Conservation (phyloP, 2,797 vertebrate genomes). For the Micropoecilia bifurca region DNA sequence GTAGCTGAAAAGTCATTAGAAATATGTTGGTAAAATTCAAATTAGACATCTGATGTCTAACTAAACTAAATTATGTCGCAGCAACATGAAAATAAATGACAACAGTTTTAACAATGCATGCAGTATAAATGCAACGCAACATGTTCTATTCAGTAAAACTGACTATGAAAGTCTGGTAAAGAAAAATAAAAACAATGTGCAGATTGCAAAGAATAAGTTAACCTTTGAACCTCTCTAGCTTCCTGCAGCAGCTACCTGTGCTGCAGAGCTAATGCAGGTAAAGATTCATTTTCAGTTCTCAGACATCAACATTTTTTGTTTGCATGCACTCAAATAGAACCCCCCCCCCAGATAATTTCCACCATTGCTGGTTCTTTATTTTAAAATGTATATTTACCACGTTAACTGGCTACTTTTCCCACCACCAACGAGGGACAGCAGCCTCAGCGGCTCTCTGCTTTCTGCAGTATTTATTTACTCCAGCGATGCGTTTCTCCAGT, state of each 20-base stretch:
- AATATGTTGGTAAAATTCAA: background rate
- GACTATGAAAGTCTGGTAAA: background rate
- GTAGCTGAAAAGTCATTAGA: background rate
- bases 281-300: background rate
- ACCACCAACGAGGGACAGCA: background rate
- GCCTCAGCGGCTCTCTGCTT: no score
- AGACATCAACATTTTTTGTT: background rate
- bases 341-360: background rate
- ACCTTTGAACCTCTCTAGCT: background rate
- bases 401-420: background rate
- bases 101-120: background rate
- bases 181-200: background rate
- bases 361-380: background rate
- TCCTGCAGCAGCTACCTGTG: background rate
- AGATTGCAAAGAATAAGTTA: background rate
- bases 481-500: background rate
- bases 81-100: background rate
- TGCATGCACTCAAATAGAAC: background rate
- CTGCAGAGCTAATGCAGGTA: background rate
- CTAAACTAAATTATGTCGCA: background rate
- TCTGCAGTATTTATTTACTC: background rate
- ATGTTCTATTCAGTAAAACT: background rate
- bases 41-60: background rate
- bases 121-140: background rate
- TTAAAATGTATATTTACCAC: background rate